Percentiles rank a stretch among this genome's conserved stretches.
These are phyloP conservation scores for Eriocheir sinensis DNA, from an alignment of 1,140 invertebrate genomes.

Conservation along the genomic window DNA sequence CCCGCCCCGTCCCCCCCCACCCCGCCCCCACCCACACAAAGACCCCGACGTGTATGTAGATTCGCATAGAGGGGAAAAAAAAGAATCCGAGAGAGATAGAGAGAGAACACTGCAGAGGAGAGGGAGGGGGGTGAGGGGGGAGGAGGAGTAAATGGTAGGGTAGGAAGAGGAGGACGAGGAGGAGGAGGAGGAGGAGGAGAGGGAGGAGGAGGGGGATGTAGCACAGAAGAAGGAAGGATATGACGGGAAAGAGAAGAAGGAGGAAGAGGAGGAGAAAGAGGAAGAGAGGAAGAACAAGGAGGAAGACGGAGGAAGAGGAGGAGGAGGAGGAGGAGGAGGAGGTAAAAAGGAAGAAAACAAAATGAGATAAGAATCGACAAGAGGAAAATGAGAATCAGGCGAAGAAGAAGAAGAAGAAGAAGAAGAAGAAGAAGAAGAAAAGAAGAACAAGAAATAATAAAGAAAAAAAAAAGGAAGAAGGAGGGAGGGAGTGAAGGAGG, in stretches of 20 bases:
- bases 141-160: neutral
- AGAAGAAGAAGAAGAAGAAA: neutral
- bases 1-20: neutral
- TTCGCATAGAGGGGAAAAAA: neutral
- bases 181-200: neutral
- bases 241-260: neutral
- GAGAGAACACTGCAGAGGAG: neutral
- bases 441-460: neutral
- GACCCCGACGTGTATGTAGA: neutral
- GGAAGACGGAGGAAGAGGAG: neutral
- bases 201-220: no score
- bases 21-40: constrained; percentile 10
- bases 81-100: neutral
- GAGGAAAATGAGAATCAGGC: neutral
- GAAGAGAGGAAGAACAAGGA: neutral
- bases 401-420: neutral
- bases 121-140: neutral
- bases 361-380: neutral
- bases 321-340: neutral
- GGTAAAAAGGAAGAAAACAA: neutral
- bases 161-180: neutral
- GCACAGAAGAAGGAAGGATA: neutral
- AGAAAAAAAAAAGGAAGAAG: neutral
- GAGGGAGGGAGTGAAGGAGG: neutral
- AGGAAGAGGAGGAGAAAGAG: neutral